These are phyloP conservation scores for Orientallactaga sibirica DNA, from an alignment of 2,797 vertebrate species.

Conservation along the genomic window DNA sequence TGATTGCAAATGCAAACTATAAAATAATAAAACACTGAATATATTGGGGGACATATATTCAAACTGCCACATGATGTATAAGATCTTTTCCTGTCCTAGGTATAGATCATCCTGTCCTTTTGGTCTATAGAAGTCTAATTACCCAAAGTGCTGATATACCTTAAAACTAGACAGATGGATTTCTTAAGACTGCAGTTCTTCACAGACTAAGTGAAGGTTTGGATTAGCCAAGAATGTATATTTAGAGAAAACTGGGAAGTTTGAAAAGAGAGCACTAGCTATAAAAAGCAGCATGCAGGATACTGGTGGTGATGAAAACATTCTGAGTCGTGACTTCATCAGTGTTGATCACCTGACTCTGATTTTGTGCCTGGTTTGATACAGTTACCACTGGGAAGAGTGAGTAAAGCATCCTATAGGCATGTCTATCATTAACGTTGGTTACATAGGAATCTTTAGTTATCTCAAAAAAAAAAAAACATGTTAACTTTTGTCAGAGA, in stretches of 20 bases:
- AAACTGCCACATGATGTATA: too few relatives aligned
- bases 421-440: neutral
- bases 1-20: too few relatives aligned
- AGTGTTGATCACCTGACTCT: neutral
- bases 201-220: neutral
- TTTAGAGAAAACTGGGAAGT: conserved; percentile 34
- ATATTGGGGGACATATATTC: too few relatives aligned
- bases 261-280: neutral
- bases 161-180: conserved; percentile 40
- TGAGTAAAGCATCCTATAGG: neutral
- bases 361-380: too few relatives aligned
- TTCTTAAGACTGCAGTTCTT: conserved; percentile 11
- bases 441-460: neutral
- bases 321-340: neutral
- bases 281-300: neutral
- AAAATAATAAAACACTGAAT: too few relatives aligned
- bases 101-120: neutral
- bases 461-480: neutral
- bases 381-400: neutral
- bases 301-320: neutral
- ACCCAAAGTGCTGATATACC: conserved; percentile 4
- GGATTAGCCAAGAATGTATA: conserved; percentile 5
- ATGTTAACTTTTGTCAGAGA: neutral
- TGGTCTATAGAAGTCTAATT: conserved; percentile 31
- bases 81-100: neutral